Conservation (phyloP, 2,113 vertebrate genomes). For the Rhynchopsitta pachyrhyncha region DNA sequence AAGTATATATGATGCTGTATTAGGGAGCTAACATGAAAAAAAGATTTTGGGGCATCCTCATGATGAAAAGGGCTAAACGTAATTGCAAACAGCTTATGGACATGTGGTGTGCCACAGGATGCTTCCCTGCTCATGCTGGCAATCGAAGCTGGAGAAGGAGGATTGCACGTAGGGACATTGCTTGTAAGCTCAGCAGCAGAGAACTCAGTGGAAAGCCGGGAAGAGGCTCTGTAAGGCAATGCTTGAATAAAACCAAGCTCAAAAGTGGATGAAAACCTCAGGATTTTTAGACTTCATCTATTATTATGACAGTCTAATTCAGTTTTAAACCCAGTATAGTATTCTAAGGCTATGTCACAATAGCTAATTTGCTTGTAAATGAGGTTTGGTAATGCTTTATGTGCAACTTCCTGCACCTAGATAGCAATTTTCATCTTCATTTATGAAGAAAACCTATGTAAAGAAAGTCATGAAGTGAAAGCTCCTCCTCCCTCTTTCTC, state of each 20-base stretch:
- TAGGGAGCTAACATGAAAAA: not conserved
- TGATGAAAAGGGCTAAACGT: not conserved
- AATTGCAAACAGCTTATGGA: not conserved
- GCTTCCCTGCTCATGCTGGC: not conserved
- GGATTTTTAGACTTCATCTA: not conserved
- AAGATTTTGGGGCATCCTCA: not conserved
- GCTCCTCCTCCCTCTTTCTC: not conserved
- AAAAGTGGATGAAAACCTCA: not conserved
- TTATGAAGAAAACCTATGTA: conserved; percentile 1
- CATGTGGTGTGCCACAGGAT: not conserved
- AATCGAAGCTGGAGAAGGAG: not conserved
- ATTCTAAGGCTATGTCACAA: not conserved
- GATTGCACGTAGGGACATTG: not conserved
- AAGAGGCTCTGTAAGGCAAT: not conserved
- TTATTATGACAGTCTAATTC: not conserved
- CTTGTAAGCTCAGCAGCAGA: not conserved
- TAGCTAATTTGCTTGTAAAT: conserved; percentile 37
- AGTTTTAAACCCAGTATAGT: not conserved
- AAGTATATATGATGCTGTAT: not conserved
- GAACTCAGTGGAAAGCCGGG: not conserved
- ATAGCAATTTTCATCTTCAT: not conserved
- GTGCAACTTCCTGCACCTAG: not conserved
- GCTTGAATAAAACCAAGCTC: not conserved
- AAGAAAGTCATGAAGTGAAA: not conserved
- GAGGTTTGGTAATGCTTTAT: conserved; percentile 4